A percentile compares a stretch with the other conserved stretches of the same genome.
These are phyloP conservation scores for Euborellia annulipes DNA, from an alignment of 1,140 invertebrate species.

Conservation along the genomic window DNA sequence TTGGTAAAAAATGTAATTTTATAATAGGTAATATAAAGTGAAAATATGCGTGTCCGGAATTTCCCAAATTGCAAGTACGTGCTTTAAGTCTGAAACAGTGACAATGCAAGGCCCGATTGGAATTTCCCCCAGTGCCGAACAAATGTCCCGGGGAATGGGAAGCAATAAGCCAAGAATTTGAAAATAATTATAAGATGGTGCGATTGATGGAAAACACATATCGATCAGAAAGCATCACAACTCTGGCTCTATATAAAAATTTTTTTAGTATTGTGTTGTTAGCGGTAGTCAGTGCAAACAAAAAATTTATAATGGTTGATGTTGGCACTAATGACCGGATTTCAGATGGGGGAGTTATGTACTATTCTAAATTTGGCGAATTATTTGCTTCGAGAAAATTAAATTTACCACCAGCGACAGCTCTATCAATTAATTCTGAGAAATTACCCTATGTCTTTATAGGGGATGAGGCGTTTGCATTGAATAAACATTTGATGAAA, in stretches of 20 bases:
- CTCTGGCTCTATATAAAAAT: slow-evolving; percentile 22
- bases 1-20: no score
- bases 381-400: slow-evolving; percentile 8
- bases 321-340: slow-evolving; percentile 25
- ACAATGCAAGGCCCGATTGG: no score
- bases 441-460: slow-evolving; percentile 22
- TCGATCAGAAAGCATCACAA: no score
- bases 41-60: no score
- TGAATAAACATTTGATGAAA: slow-evolving; percentile 24
- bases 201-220: no score
- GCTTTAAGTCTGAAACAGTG: no score
- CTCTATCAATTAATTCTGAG: slow-evolving; percentile 15
- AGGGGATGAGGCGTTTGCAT: slow-evolving; percentile 27
- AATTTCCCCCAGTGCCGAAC: slow-evolving; percentile 11
- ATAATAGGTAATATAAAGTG: no score
- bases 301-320: slow-evolving; percentile 26
- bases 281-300: slow-evolving; percentile 27
- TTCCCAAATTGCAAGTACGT: no score
- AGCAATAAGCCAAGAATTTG: slow-evolving; percentile 14
- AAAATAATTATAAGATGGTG: no score
- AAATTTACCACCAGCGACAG: slow-evolving; percentile 14
- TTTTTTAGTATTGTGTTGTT: slow-evolving; percentile 27
- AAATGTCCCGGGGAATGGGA: slow-evolving; percentile 9
- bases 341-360: slow-evolving; percentile 25
- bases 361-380: slow-evolving; percentile 15